Conservation (phyloP, 1,140 invertebrate genomes). For the Lepidurus arcticus region DNA sequence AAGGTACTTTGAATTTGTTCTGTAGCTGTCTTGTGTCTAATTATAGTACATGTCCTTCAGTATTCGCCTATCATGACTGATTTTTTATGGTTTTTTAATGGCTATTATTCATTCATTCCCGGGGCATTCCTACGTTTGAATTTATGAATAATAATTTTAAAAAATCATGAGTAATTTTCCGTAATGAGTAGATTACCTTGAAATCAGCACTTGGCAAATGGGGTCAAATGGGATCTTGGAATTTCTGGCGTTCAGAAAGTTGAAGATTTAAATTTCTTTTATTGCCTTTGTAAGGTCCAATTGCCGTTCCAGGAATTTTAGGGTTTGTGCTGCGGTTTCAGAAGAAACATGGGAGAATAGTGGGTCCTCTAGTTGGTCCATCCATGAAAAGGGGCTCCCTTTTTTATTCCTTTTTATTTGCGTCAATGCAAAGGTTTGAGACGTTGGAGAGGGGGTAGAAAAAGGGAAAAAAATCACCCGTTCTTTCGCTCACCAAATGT, state of each 20-base stretch:
- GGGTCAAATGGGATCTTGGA: too few relatives aligned
- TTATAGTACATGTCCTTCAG: background rate
- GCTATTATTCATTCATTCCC: too few relatives aligned
- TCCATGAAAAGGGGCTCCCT: background rate
- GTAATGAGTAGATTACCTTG: too few relatives aligned
- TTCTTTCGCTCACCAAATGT: background rate
- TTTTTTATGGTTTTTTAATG: too few relatives aligned
- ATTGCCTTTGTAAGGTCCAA: background rate
- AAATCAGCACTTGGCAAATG: too few relatives aligned
- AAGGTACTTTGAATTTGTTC: background rate
- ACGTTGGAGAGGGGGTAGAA: background rate
- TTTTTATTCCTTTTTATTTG: background rate
- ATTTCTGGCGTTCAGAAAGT: too few relatives aligned
- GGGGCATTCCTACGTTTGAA: too few relatives aligned
- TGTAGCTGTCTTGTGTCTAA: conserved; percentile 6
- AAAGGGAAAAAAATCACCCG: background rate
- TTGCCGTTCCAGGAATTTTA: background rate
- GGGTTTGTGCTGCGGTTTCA: too few relatives aligned
- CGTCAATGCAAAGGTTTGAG: background rate
- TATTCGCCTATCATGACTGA: background rate
- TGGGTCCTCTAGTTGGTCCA: background rate
- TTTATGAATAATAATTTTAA: too few relatives aligned
- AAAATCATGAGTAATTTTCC: too few relatives aligned
- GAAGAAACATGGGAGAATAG: too few relatives aligned
- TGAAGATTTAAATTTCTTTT: too few relatives aligned